Conservation (phyloP, 2,888 invertebrate species). For the Melitaea athalia region DNA sequence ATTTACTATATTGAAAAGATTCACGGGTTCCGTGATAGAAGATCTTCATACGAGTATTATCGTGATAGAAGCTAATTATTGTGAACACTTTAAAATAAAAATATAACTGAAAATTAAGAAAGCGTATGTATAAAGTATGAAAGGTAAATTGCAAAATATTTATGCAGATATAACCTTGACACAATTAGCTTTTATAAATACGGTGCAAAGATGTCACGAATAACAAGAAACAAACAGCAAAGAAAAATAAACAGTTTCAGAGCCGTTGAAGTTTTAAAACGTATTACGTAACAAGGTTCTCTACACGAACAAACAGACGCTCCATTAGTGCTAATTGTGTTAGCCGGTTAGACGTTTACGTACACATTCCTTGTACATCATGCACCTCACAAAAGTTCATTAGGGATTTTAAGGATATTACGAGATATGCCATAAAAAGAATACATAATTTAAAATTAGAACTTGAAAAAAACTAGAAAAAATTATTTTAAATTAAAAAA, state of each 20-base stretch:
- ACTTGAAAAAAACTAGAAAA: too few relatives aligned
- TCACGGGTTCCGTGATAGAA: too few relatives aligned
- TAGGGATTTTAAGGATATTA: conserved; percentile 9
- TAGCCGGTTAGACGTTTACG: conserved; percentile 42
- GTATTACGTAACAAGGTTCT: conserved; percentile 35
- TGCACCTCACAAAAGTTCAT: conserved; percentile 21
- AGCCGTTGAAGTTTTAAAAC: conserved; percentile 32
- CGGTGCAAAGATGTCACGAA: conserved; percentile 20
- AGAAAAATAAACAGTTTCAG: conserved; percentile 21
- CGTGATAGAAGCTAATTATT: too few relatives aligned
- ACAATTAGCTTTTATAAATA: conserved; percentile 21
- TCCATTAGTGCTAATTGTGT: conserved; percentile 68
- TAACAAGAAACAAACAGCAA: conserved; percentile 30
- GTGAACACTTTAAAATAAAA: too few relatives aligned
- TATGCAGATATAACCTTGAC: conserved; percentile 12
- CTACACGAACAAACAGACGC: conserved; percentile 55
- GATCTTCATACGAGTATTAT: too few relatives aligned
- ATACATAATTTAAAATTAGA: neutral
- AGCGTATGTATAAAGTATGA: neutral
- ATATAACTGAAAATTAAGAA: neutral
- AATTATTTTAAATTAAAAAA: too few relatives aligned
- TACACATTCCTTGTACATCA: conserved; percentile 27
- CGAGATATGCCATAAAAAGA: neutral
- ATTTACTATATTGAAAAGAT: too few relatives aligned
- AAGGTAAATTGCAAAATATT: neutral